Evolutionary conservation across 1,140 invertebrate species (phyloP).

Genomic region (Babylonia areolata): DNA sequence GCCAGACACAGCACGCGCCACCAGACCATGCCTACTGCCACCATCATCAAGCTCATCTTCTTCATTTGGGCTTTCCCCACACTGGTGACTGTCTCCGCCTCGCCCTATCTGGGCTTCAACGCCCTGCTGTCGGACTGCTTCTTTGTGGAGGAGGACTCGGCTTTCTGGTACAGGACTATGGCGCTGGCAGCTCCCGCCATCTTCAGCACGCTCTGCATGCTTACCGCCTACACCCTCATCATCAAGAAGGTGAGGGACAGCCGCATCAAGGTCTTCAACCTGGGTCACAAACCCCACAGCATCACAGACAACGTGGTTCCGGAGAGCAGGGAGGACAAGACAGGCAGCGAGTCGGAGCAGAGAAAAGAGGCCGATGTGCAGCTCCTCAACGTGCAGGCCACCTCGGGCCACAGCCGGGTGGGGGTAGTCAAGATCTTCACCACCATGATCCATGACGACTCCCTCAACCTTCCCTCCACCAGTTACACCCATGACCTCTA

Average conservation of each 20-base stretch:
- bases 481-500: not conserved
- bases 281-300: not conserved
- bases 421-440: not conserved
- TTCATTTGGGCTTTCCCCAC: conserved; percentile 36
- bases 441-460: conserved; percentile 2
- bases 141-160: not conserved
- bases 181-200: conserved; percentile 26
- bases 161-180: conserved; percentile 36
- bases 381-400: not conserved
- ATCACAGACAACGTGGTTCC: not conserved
- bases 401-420: not conserved
- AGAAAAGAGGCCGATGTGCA: not conserved
- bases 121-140: conserved; percentile 31
- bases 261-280: conserved; percentile 22
- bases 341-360: not conserved
- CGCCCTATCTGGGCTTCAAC: conserved; percentile 38
- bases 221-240: conserved; percentile 32
- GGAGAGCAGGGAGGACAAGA: not conserved
- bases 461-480: conserved; percentile 11
- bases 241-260: conserved; percentile 39
- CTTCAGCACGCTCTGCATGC: not conserved
- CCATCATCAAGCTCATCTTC: conserved; percentile 8
- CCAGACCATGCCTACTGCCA: not conserved
- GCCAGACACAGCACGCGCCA: not conserved
- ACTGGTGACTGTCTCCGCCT: conserved; percentile 13